Percentiles rank a stretch among this genome's conserved stretches.
phyloP scores from a whole-genome alignment of 2,113 vertebrate species.

The Ia io region DNA sequence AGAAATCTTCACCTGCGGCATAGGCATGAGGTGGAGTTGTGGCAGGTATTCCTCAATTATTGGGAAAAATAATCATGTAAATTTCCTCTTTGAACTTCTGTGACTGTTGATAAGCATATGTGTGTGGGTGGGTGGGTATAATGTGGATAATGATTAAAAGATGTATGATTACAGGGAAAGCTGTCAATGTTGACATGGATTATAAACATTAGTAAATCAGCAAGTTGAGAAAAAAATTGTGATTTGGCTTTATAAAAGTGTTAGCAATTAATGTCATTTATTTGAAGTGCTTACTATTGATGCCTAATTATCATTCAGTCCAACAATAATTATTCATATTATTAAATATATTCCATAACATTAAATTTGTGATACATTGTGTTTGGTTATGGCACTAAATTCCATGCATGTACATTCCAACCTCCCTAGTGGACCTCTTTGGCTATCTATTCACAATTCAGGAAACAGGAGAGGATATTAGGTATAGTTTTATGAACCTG shows the following conservation, averaged over 20 bases:
- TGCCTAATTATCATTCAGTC: background rate
- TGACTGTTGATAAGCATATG: background rate
- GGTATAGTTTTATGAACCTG: background rate
- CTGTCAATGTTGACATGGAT: background rate
- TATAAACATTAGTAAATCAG: background rate
- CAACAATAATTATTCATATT: background rate
- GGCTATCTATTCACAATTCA: background rate
- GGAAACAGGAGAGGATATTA: background rate
- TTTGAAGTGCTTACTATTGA: background rate
- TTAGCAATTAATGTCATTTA: background rate
- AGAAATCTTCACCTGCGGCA: background rate
- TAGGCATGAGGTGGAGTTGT: background rate
- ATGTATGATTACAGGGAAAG: background rate
- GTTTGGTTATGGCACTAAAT: background rate
- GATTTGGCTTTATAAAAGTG: background rate
- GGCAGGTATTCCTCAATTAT: background rate
- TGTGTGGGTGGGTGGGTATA: background rate
- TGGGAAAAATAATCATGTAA: background rate
- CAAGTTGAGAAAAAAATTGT: background rate
- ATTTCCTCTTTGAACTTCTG: background rate
- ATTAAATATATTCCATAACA: background rate
- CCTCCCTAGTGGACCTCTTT: background rate
- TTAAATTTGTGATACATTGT: background rate
- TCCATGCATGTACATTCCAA: background rate
- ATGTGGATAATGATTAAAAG: background rate